phyloP scores from a whole-genome alignment of 2,113 vertebrate genomes.

The Dipodomys merriami region DNA sequence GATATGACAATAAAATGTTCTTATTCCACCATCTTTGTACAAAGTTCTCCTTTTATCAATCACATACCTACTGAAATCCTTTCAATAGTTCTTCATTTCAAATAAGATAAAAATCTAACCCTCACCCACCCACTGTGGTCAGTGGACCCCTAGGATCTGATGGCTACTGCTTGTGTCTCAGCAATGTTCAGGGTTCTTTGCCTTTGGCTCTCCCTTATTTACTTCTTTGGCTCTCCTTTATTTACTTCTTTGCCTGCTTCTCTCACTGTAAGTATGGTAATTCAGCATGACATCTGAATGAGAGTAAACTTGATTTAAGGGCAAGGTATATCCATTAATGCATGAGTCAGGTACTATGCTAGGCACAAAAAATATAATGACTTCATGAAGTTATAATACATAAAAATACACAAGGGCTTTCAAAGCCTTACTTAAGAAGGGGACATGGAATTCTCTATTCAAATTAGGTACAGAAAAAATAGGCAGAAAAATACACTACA shows the following conservation, averaged over 20 bases:
- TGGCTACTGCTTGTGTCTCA: not conserved
- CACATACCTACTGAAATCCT: not conserved
- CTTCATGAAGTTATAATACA: not conserved
- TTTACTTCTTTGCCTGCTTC: too few species aligned
- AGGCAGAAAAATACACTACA: not conserved
- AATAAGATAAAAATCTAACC: not conserved
- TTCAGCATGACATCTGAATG: not conserved
- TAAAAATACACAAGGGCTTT: not conserved
- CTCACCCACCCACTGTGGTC: too few species aligned
- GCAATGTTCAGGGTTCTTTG: not conserved
- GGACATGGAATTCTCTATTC: not conserved
- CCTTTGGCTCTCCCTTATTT: too few species aligned
- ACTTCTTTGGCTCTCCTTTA: too few species aligned
- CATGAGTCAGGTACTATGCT: not conserved
- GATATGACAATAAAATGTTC: not conserved
- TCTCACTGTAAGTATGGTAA: not conserved
- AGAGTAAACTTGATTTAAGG: slow-evolving; percentile 2
- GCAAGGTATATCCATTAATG: not conserved
- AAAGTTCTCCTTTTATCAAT: not conserved
- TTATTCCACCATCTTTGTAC: not conserved
- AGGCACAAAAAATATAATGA: not conserved
- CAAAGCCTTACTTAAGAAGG: not conserved
- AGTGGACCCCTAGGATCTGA: not conserved
- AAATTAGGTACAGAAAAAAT: not conserved
- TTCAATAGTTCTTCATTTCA: not conserved